Conservation (phyloP, 2,113 vertebrate genomes). For the Sphyrna mokarran region DNA sequence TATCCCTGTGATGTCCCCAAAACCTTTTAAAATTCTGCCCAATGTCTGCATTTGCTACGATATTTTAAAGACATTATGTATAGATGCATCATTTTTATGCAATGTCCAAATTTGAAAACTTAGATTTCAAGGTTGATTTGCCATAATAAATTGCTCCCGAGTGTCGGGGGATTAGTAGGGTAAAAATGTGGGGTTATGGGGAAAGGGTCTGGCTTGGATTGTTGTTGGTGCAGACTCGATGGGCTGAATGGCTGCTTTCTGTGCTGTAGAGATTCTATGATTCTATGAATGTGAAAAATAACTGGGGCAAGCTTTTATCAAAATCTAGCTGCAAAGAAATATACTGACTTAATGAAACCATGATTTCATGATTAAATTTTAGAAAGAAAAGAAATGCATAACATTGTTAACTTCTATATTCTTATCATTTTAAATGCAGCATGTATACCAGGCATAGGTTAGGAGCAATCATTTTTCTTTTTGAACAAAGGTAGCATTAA, state of each 20-base stretch:
- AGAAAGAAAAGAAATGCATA: neutral
- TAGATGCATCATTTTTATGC: neutral
- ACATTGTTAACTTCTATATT: neutral
- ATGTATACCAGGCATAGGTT: neutral
- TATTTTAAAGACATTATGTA: neutral
- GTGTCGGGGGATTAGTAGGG: too few species aligned
- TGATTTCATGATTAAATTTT: neutral
- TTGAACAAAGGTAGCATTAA: neutral
- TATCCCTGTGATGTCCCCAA: too few species aligned
- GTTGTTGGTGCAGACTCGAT: too few species aligned
- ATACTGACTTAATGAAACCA: neutral
- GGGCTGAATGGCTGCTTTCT: too few species aligned
- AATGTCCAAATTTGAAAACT: neutral
- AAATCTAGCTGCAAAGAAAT: neutral
- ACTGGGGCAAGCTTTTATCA: neutral
- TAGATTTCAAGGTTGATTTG: neutral
- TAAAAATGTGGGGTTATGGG: too few species aligned
- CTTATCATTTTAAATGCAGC: conserved; percentile 10
- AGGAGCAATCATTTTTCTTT: neutral
- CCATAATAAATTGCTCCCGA: too few species aligned
- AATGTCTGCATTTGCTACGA: neutral
- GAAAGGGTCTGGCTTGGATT: too few species aligned
- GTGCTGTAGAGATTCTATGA: too few species aligned
- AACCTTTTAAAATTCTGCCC: neutral
- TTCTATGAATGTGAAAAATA: neutral